Percentiles rank a stretch among this genome's conserved stretches.
phyloP scores from a whole-genome alignment of 1,140 invertebrate genomes.

The Octopus bimaculoides region DNA sequence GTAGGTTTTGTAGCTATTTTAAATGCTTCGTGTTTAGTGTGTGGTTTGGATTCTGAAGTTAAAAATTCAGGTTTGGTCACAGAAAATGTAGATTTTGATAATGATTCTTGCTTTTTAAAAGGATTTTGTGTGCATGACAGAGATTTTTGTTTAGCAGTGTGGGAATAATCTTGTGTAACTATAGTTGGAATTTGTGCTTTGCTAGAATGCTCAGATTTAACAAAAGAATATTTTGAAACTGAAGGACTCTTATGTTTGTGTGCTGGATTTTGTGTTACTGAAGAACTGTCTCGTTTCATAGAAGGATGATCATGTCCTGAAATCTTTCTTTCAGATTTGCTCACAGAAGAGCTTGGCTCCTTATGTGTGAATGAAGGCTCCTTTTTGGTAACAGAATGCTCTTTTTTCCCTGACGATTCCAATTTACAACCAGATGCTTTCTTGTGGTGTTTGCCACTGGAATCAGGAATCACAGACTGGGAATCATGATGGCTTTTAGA shows the following conservation, averaged over 20 bases:
- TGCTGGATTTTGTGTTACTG: no score
- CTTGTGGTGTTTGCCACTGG: not conserved
- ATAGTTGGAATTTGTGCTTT: not conserved
- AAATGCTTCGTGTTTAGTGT: no score
- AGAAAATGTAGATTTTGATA: no score
- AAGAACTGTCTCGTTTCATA: not conserved
- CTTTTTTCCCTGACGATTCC: not conserved
- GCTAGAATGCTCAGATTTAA: conserved; percentile 1
- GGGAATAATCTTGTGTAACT: not conserved
- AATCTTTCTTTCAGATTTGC: not conserved
- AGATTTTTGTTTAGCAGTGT: no score
- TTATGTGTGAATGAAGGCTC: not conserved
- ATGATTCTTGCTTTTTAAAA: no score
- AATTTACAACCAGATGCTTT: not conserved
- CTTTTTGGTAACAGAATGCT: conserved; percentile 10
- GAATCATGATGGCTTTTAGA: not conserved
- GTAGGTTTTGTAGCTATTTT: no score
- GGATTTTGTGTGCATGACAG: no score
- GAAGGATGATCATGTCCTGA: not conserved
- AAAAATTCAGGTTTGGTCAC: no score
- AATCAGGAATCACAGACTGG: not conserved
- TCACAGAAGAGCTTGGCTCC: not conserved
- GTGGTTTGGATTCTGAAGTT: no score
- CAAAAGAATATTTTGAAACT: not conserved
- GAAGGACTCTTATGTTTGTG: not conserved